Percentiles rank a stretch among this genome's conserved stretches.
Evolutionary conservation across 2,888 invertebrate genomes (phyloP).

Genomic region (Ichneumoninae sp.): DNA sequence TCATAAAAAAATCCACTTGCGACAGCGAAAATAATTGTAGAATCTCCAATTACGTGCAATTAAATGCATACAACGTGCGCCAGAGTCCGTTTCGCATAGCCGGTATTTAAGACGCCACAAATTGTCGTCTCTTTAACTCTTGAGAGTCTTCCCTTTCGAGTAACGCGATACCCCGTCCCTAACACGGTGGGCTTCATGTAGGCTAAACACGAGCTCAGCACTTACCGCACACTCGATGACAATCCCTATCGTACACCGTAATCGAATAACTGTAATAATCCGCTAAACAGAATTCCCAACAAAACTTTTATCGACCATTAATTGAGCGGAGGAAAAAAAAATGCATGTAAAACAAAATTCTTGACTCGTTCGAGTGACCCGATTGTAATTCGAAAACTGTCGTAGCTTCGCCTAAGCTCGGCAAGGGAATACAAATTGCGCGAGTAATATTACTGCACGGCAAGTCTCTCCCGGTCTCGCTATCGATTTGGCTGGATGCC

Average conservation of each 20-base stretch:
- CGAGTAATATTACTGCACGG: background rate
- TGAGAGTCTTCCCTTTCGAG: constrained; percentile 56
- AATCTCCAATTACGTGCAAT: background rate
- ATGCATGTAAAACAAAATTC: background rate
- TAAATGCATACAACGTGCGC: background rate
- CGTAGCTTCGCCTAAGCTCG: background rate
- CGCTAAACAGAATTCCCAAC: background rate
- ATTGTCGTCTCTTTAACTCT: constrained; percentile 47
- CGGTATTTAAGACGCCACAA: constrained; percentile 39
- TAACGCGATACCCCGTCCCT: constrained; percentile 38
- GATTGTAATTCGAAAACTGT: background rate
- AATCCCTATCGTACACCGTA: background rate
- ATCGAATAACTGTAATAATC: background rate
- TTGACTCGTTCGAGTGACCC: background rate
- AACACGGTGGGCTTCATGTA: constrained; percentile 44
- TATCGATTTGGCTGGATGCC: constrained; percentile 24
- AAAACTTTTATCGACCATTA: background rate
- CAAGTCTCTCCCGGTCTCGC: background rate
- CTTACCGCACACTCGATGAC: background rate
- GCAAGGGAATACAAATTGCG: background rate
- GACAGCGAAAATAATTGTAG: background rate
- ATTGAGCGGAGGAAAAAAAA: background rate
- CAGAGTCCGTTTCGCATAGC: background rate
- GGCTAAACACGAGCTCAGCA: constrained; percentile 46
- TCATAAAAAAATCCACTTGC: background rate